Evolutionary conservation across 2,888 invertebrate species (phyloP), one percentile per base, ranked within the genome.

Genomic region (Tubulanus polymorphus): DNA sequence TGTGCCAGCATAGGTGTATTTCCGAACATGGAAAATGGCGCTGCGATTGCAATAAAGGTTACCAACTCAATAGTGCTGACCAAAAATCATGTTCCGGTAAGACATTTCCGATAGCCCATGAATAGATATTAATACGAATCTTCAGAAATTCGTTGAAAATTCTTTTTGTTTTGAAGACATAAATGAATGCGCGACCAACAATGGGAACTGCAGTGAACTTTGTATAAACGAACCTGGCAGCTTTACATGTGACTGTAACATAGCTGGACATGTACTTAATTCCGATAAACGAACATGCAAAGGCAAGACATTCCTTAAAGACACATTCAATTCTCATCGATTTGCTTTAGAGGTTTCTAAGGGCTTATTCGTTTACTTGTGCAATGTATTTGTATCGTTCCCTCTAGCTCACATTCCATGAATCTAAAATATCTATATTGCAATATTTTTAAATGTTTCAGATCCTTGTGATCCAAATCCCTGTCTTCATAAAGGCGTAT

Each of bases 201-300:
- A 63, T 51, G 63, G 57, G 3, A 59, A 58, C n/a, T 65, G 64
- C 51, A 46, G 54, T 23, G 63, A 65, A 45, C 18, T 27, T 20
- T 65, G 64, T 48, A 41, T 45, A 26, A 65, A 65, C 53, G 25
- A 37, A 25, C 52, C 55, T 10, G 64, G 64, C n/a, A 54, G 53
- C 29, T 62, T 48, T 35, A 10, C 23, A 28, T 65, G 64, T 46
- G 52, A 48, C n/a, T 64, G 64, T 41, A n/a, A n/a, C n/a, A 47
- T 30, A 18, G n/a, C 37, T 5, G 52, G 52, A 37, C 45, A 51
- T 25, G 15, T 20, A 25, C n/a, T 51, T 10, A 30, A 18, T 12
- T 2, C 3, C 20, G 45, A 51, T 25, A 30, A 20, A 25, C 37
- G 23, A 26, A 26, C 52, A 23, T 51, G 52, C 23, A n/a, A n/a